Base-by-base conservation (phyloP, 2,888 invertebrate genomes). In the Andrena haemorrhoa region DNA sequence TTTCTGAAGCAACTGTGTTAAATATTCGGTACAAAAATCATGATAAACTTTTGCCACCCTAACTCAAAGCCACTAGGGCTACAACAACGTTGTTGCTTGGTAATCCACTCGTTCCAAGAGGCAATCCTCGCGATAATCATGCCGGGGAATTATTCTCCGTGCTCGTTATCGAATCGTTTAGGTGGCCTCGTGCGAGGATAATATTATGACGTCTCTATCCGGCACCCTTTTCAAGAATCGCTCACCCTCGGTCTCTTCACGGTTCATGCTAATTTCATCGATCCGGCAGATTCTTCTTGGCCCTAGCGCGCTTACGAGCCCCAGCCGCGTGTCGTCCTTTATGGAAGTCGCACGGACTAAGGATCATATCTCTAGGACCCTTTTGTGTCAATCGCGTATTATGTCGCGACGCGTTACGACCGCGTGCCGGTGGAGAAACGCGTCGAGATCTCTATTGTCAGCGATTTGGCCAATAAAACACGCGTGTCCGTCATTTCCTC, bases 321-420 rank as follows among this genome's bases (percentile, higher is more conserved):
- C 75, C 61, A 68, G 76, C 69, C 79, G 77, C 76, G 79, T 79
- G 84, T 79, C 84, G 75, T 74, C 77, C 76, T 88, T 86, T 79
- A 77, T 84, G 69, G 77, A 41, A 63, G 47, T 47, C 53, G 69
- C 82, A 58, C 69, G 80, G 71, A 77, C 84, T 60, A 68, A 79
- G 79, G 84, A 88, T 88, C 83, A 86, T 88, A 88, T 86, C 85
- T 86, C 85, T 71, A 26, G 58, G 75, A 29, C 80, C 82, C 86
- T 83, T 80, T 86, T 83, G 65, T 75, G 74, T 64, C 61, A 26
- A 58, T 73, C 72, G 72, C 74, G 63, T 74, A 69, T 83, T 75
- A 81, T 77, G 58, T 72, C 74, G 71, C 68, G 75, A 72, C 26
- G 58, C 51, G 66, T 70, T 49, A 58, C 56, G 60, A 66, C 60